These are phyloP conservation scores for Chaetorhynchus papuensis DNA, from an alignment of 2,113 vertebrate genomes.

Conservation along the genomic window DNA sequence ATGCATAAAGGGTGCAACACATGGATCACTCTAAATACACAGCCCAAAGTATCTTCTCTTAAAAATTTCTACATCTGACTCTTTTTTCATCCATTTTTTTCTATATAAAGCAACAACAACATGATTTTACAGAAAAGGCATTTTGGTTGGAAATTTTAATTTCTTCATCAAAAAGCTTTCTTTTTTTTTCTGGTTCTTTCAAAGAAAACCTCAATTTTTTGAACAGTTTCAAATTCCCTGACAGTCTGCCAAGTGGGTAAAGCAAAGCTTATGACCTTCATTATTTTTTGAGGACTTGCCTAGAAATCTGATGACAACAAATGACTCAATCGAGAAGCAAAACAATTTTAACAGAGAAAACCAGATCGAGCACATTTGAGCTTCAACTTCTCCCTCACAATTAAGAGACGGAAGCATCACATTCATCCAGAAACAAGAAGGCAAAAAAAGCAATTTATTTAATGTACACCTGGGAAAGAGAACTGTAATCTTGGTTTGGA, in stretches of 20 bases:
- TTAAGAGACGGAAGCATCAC: conserved; percentile 57
- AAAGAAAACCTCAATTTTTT: not conserved
- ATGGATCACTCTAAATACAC: not conserved
- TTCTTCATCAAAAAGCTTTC: not conserved
- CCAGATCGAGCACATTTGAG: not conserved
- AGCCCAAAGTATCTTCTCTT: not conserved
- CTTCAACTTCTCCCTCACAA: conserved; percentile 52
- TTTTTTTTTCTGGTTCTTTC: not conserved
- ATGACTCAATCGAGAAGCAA: conserved; percentile 17
- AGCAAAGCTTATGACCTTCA: not conserved
- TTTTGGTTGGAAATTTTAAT: not conserved
- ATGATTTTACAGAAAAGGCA: accelerated
- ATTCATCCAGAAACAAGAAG: conserved; percentile 52
- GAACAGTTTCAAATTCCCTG: not conserved
- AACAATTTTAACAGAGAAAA: conserved; percentile 14
- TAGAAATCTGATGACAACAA: conserved; percentile 1
- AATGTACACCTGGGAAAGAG: conserved; percentile 69
- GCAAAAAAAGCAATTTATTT: conserved; percentile 66
- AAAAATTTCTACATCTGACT: not conserved
- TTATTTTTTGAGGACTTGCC: not conserved
- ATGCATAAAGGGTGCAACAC: accelerated
- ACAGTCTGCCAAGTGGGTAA: not conserved
- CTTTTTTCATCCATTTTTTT: not conserved
- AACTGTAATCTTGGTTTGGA: conserved; percentile 50
- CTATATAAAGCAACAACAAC: accelerated